Conservation (phyloP, 2,113 vertebrate species). For the Pyrgilauda ruficollis region DNA sequence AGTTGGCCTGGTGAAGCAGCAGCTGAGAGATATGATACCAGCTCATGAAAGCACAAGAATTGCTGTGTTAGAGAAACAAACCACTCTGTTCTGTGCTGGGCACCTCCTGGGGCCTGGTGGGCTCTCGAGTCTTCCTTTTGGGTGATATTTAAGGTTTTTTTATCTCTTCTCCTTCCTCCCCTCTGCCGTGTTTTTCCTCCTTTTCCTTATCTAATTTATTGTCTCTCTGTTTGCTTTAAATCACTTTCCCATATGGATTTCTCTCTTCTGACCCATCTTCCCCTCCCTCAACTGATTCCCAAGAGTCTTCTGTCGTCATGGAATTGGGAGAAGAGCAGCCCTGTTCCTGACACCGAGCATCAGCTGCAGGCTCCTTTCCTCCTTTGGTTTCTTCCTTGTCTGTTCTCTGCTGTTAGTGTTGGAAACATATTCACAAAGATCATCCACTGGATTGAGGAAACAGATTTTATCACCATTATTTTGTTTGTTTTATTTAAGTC, state of each 20-base stretch:
- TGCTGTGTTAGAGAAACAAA: slow-evolving; percentile 20
- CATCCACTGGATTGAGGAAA: slow-evolving; percentile 39
- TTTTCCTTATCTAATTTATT: slow-evolving; percentile 35
- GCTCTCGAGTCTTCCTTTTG: background rate
- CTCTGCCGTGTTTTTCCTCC: background rate
- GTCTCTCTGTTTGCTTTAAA: slow-evolving; percentile 28
- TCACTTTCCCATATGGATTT: slow-evolving; percentile 17
- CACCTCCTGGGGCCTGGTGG: background rate
- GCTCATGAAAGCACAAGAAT: slow-evolving; percentile 35
- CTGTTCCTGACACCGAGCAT: background rate
- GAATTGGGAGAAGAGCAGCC: slow-evolving; percentile 18
- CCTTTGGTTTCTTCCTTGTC: background rate
- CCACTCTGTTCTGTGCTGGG: slow-evolving; percentile 10
- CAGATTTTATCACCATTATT: slow-evolving; percentile 41
- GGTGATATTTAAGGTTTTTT: background rate
- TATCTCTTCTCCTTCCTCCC: background rate
- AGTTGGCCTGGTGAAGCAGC: slow-evolving; percentile 13
- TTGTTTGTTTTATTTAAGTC: slow-evolving; percentile 49
- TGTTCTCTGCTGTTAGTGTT: slow-evolving; percentile 34
- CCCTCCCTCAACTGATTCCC: slow-evolving; percentile 9
- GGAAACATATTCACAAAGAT: slow-evolving; percentile 17
- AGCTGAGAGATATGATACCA: slow-evolving; percentile 41
- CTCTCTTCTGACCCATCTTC: slow-evolving; percentile 12
- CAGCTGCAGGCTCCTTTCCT: slow-evolving; percentile 31
- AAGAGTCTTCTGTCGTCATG: slow-evolving; percentile 24